A percentile compares a stretch with the other conserved stretches of the same genome.
Evolutionary conservation across 1,140 invertebrate species (phyloP).

Genomic region (Dendroctonus ponderosae): DNA sequence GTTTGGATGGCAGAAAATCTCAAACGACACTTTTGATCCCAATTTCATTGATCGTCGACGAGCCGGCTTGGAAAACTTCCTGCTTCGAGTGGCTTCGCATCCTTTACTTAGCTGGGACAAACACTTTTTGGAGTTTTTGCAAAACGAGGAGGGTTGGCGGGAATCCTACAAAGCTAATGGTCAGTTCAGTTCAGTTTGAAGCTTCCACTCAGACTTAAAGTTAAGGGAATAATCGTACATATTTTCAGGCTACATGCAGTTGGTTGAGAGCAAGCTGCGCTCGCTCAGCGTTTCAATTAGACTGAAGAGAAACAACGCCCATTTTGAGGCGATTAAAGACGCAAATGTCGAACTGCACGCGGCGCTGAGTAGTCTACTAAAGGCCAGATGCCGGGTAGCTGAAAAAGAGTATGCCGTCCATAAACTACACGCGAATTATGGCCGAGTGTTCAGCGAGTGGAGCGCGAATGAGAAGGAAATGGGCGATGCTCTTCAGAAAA

Average conservation of each 20-base stretch:
- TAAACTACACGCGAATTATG: constrained; percentile 79
- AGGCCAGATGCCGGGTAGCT: constrained; percentile 65
- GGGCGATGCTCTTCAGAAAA: constrained; percentile 75
- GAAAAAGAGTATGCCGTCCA: constrained; percentile 78
- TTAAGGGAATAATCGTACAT: constrained; percentile 5
- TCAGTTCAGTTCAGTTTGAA: constrained; percentile 42
- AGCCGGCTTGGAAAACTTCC: constrained; percentile 78
- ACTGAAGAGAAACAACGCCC: constrained; percentile 69
- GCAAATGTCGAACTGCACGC: constrained; percentile 74
- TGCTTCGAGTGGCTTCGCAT: constrained; percentile 73
- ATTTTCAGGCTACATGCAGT: constrained; percentile 52
- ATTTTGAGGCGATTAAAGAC: constrained; percentile 74
- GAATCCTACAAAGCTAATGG: constrained; percentile 73
- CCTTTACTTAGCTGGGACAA: constrained; percentile 71
- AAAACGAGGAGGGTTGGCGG: constrained; percentile 73
- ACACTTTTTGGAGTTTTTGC: constrained; percentile 73
- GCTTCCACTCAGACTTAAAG: neutral
- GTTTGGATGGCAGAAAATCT: constrained; percentile 76
- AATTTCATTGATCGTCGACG: constrained; percentile 80
- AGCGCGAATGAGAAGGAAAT: constrained; percentile 81
- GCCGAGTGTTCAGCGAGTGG: constrained; percentile 82
- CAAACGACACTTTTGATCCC: constrained; percentile 79
- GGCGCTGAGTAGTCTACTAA: constrained; percentile 58
- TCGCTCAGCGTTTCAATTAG: constrained; percentile 71
- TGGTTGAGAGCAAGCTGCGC: constrained; percentile 76